Base-by-base conservation (phyloP, 2,113 vertebrate genomes). In the Galemys pyrenaicus region DNA sequence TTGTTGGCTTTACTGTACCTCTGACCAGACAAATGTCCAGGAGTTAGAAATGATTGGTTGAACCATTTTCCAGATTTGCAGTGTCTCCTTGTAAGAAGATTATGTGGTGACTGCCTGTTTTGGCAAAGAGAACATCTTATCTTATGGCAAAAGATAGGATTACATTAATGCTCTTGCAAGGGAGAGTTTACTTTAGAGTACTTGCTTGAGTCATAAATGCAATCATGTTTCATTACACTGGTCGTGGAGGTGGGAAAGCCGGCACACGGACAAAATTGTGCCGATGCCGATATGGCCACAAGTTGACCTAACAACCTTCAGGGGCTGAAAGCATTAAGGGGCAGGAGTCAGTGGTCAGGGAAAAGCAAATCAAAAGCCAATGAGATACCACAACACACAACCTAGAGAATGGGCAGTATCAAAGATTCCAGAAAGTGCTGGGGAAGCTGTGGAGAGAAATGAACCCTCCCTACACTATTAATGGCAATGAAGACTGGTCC, bases 111-210 rank as follows among this genome's bases (percentile, higher is more conserved):
- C 39, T 2, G 9, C n/a, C 24, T 11, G 4, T 0, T 19, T 30
- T 37, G 5, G 17, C 26, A 78, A 89, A 91, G 10, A 58, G 6
- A 44, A 77, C 93, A 79, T 74, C 3, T 92, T 65, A 62, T 0
- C 11, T 67, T 58, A 9, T 13, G 22, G 41, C 12, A 65, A 77
- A 91, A 39, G 12, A 54, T 73, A 22, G 20, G 6, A 35, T 60
- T 51, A 87, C 54, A 39, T 90, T 71, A 80, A 85, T 20, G 15
- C 70, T 20, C 9, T 94, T 49, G 44, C 39, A 51, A 64, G n/a
- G 15, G 39, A 67, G 19, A 51, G 24, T 44, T 89, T 91, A 65
- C 35, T 9, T 17, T 81, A 26, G 10, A 39, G 73, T 79, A 39
- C 39, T 16, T 78, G 2, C n/a, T 73, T 49, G 49, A 8, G 2